A percentile compares a stretch with the other conserved stretches of the same genome.
Evolutionary conservation across 2,113 vertebrate species (phyloP).

Genomic region (Cryptomyrus ogoouensis): DNA sequence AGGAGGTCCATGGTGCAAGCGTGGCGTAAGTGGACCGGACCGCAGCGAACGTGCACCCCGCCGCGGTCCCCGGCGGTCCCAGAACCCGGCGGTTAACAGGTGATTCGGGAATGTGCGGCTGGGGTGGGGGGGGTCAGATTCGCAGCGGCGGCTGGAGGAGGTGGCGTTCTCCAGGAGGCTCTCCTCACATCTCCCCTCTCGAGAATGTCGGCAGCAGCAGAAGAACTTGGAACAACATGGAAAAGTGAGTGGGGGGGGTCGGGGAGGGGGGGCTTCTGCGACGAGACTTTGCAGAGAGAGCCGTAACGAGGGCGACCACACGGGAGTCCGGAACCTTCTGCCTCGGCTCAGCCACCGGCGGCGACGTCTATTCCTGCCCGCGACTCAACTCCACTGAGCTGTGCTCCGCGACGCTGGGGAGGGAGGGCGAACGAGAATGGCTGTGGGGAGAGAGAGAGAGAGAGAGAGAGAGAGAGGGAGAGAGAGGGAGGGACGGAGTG

Average conservation of each 20-base stretch:
- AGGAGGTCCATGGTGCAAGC: slow-evolving; percentile 78
- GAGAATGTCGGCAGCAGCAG: neutral
- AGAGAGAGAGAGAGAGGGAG: slow-evolving; percentile 51
- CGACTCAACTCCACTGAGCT: slow-evolving; percentile 8
- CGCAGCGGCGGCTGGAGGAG: slow-evolving; percentile 41
- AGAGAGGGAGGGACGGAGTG: slow-evolving; percentile 31
- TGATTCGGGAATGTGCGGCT: slow-evolving; percentile 21
- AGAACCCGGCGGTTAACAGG: slow-evolving; percentile 68
- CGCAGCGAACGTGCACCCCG: slow-evolving; percentile 31
- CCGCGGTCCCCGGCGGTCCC: slow-evolving; percentile 48
- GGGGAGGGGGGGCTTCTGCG: slow-evolving; percentile 9
- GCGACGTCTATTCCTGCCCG: slow-evolving; percentile 11
- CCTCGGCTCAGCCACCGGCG: neutral
- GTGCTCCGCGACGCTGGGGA: slow-evolving; percentile 38
- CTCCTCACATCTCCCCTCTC: slow-evolving; percentile 13
- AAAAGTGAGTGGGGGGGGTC: neutral
- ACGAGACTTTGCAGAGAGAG: slow-evolving; percentile 25
- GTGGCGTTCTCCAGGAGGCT: neutral
- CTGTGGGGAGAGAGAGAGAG: slow-evolving; percentile 45
- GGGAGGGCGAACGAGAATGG: slow-evolving; percentile 31
- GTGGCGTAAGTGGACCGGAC: slow-evolving; percentile 54
- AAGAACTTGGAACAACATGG: slow-evolving; percentile 7
- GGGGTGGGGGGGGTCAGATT: slow-evolving; percentile 50
- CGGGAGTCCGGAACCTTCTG: neutral
- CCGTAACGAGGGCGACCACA: slow-evolving; percentile 13